Evolutionary conservation across 2,888 invertebrate genomes (phyloP), one percentile per base, ranked within the genome.

Genomic region (Parnassius apollo): DNA sequence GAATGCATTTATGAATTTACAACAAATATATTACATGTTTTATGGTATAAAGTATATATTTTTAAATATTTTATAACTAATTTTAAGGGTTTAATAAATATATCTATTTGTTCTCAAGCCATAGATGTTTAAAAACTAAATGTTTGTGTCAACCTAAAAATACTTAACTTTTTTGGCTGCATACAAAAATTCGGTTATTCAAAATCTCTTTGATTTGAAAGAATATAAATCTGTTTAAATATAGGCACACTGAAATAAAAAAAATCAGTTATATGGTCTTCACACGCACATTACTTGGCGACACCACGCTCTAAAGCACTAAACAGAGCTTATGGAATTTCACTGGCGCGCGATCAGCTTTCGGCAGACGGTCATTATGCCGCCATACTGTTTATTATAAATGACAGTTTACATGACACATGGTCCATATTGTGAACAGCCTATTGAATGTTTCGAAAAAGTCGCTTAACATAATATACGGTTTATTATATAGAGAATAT

Each of bases 381-480:
- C 57, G 44, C 12, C 46, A 54, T 58, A 58, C 58, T 57, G 57
- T 61, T 61, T 61, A 57, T 57, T 61, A 61, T 52, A 42, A 12
- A 53, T 53, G 50, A 55, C 44, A 55, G 45, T 56, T 56, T 50
- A 22, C 51, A 59, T 22, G 52, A 51, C 51, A 25, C 25, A 25
- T 25, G 45, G 50, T 22, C 46, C 13, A 42, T 44, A 59, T 46
- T 56, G 51, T 59, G 13, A 22, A 55, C 42, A 50, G 10, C 48
- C 46, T 22, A n/a, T 25, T 61, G 18, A 44, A 46, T 45, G 53
- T 62, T 25, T 35, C 59, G 42, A 59, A 46, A 63, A 57, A 57
- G 13, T 13, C 9, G n/a, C 12, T n/a, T 2, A 22, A 13, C 8
- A 22, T 50, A 35, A 35, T 35, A 35, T 7, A 35, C 35, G 4